These are phyloP conservation scores for Mylabris sibirica DNA, from an alignment of 2,888 invertebrate species.

Conservation along the genomic window DNA sequence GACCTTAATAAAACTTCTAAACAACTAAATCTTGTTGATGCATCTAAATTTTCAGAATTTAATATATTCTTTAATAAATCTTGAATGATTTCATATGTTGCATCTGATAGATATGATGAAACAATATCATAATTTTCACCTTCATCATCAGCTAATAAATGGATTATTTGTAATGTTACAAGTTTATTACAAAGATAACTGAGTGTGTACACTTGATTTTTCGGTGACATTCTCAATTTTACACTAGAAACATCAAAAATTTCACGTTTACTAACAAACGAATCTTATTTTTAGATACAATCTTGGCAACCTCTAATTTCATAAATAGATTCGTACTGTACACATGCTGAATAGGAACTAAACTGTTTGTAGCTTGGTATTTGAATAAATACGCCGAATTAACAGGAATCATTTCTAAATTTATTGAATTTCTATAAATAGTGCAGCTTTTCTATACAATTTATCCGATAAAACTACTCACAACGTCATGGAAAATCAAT, in stretches of 20 bases:
- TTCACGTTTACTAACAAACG: background rate
- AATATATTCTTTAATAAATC: constrained; percentile 72
- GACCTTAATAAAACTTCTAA: constrained; percentile 71
- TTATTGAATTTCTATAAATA: background rate
- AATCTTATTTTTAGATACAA: background rate
- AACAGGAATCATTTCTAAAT: no score
- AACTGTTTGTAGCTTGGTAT: no score
- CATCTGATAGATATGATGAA: constrained; percentile 56
- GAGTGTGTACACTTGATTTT: constrained; percentile 67
- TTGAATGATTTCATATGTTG: constrained; percentile 74
- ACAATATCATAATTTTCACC: constrained; percentile 63
- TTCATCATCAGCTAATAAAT: constrained; percentile 69
- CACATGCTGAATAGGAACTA: background rate
- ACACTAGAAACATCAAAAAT: background rate
- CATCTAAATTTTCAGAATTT: constrained; percentile 72
- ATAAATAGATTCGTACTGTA: background rate
- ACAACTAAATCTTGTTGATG: constrained; percentile 72
- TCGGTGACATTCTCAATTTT: constrained; percentile 67
- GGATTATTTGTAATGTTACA: constrained; percentile 69
- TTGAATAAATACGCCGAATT: no score
- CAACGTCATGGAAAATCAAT: background rate
- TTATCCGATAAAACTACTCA: background rate
- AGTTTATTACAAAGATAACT: constrained; percentile 68
- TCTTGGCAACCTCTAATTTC: background rate
- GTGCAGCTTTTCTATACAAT: background rate